Conservation (phyloP, 2,888 invertebrate species). For the Aricia artaxerxes region DNA sequence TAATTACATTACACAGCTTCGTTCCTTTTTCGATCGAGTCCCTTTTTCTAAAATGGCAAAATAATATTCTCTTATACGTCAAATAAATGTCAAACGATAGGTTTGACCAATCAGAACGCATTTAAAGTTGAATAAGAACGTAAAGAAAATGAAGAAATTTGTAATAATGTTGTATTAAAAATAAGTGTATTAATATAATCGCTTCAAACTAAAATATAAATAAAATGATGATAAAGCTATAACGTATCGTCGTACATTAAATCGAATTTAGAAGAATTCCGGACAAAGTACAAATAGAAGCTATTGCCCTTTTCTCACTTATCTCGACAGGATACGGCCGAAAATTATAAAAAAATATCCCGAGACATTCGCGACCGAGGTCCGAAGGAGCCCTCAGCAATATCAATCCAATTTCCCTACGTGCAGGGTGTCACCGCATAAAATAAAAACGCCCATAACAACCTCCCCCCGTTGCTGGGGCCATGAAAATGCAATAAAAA, state of each 20-base stretch:
- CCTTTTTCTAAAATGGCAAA: not conserved
- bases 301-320: not conserved
- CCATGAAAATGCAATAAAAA: constrained; percentile 63
- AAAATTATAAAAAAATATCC: constrained; percentile 32
- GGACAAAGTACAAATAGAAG: not conserved
- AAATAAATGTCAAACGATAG: too few relatives aligned
- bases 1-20: not conserved
- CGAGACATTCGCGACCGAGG: constrained; percentile 13
- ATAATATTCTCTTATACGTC: too few relatives aligned
- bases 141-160: too few relatives aligned
- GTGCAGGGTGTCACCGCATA: constrained; percentile 72
- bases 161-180: too few relatives aligned
- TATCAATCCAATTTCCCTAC: constrained; percentile 78
- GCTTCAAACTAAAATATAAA: not conserved
- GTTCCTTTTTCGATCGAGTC: not conserved
- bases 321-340: constrained; percentile 16
- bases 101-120: too few relatives aligned
- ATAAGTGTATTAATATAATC: too few relatives aligned
- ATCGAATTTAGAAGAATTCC: not conserved
- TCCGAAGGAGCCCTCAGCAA: constrained; percentile 57
- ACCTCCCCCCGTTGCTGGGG: constrained; percentile 54
- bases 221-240: not conserved
- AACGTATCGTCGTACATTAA: too few relatives aligned
- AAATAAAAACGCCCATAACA: constrained; percentile 76
- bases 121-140: too few relatives aligned